phyloP scores from a whole-genome alignment of 2,888 invertebrate genomes.

The Harpagoxenus sublaevis region DNA sequence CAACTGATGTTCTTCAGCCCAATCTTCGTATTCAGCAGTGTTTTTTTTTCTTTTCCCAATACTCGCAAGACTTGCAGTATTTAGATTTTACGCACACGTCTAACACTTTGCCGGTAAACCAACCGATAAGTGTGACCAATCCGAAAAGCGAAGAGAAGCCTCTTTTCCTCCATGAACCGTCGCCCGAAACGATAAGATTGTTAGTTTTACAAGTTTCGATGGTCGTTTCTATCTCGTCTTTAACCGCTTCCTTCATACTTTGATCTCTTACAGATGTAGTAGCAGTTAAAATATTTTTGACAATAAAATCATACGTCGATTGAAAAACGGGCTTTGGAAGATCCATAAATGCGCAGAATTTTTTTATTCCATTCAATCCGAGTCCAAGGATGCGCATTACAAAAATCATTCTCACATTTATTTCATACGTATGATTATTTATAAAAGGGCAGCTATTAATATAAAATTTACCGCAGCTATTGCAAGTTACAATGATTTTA shows the following conservation, averaged over 20 bases:
- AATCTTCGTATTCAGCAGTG: background rate
- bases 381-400: background rate
- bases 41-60: background rate
- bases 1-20: background rate
- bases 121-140: background rate
- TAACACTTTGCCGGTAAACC: background rate
- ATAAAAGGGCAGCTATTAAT: background rate
- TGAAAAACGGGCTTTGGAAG: background rate
- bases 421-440: background rate
- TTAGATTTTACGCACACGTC: background rate
- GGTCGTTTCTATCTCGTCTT: background rate
- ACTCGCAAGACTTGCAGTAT: background rate
- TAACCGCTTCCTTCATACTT: background rate
- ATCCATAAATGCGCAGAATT: slow-evolving; percentile 5
- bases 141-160: background rate
- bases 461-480: background rate
- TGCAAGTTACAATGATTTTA: background rate
- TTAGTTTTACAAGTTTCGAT: background rate
- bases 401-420: background rate
- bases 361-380: background rate
- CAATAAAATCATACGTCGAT: background rate
- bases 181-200: background rate
- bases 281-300: background rate
- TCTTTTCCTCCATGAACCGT: background rate
- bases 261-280: background rate